These are phyloP conservation scores for Calycopis cecrops DNA, from an alignment of 1,140 invertebrate species.

Conservation along the genomic window DNA sequence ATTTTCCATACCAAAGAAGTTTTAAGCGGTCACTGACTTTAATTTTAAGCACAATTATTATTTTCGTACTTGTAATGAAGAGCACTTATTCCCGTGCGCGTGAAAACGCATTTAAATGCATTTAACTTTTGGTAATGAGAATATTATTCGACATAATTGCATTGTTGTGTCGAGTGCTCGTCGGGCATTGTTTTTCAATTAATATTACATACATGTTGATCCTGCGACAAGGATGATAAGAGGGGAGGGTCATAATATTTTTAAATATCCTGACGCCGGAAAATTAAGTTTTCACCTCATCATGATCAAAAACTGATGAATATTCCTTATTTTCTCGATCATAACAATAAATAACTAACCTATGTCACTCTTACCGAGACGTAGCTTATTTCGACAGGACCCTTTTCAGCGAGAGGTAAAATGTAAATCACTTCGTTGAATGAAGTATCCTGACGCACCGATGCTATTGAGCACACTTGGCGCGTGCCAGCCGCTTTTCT, in stretches of 20 bases:
- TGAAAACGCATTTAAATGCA: conserved; percentile 3
- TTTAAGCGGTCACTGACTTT: no score
- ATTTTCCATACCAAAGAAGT: no score
- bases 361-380: no score
- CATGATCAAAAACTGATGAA: no score
- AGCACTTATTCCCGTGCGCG: background rate
- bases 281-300: no score
- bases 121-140: conserved; percentile 7
- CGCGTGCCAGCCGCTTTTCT: conserved; percentile 45
- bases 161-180: background rate
- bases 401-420: conserved; percentile 36
- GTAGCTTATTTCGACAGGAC: conserved; percentile 16
- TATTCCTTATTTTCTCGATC: no score
- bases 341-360: no score
- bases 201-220: no score
- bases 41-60: background rate
- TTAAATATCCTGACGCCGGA: no score
- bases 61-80: conserved; percentile 3
- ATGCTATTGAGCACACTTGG: conserved; percentile 42
- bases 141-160: conserved; percentile 3
- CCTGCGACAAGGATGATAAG: no score
- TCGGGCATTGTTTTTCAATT: no score
- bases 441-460: conserved; percentile 38
- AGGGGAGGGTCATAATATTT: no score
- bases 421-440: conserved; percentile 52